These are phyloP conservation scores for Sebastes taczanowskii DNA, from an alignment of 2,797 vertebrate species.

Conservation along the genomic window DNA sequence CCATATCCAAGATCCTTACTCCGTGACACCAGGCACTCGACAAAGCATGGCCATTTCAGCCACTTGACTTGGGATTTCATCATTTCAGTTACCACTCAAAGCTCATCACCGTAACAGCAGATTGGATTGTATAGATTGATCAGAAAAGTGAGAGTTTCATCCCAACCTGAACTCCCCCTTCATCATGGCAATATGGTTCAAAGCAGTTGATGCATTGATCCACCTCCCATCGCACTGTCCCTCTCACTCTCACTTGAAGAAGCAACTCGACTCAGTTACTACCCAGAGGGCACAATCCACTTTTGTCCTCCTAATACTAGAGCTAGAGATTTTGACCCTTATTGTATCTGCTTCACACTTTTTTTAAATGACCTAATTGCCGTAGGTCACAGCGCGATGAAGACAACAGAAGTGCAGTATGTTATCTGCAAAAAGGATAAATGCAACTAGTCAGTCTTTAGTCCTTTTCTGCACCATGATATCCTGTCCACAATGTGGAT, in stretches of 20 bases:
- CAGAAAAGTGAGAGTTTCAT: constrained; percentile 13
- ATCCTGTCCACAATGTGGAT: neutral
- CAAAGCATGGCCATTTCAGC: neutral
- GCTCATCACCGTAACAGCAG: neutral
- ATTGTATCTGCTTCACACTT: neutral
- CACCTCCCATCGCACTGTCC: neutral
- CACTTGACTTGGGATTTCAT: constrained; percentile 1
- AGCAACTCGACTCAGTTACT: neutral
- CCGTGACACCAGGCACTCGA: neutral
- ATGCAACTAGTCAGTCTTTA: neutral
- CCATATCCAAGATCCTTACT: neutral
- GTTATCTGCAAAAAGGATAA: neutral
- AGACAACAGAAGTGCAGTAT: neutral
- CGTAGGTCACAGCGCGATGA: neutral
- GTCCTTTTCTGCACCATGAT: neutral
- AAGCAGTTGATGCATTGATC: neutral
- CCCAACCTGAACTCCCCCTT: neutral
- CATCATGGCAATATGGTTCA: neutral
- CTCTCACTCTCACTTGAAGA: neutral
- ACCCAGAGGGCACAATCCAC: neutral
- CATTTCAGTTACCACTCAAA: constrained; percentile 6
- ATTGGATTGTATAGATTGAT: constrained; percentile 4
- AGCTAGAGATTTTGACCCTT: neutral
- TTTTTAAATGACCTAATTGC: neutral
- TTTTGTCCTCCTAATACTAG: neutral